Base-by-base conservation (phyloP, 2,113 vertebrate species). In the Athene cunicularia region DNA sequence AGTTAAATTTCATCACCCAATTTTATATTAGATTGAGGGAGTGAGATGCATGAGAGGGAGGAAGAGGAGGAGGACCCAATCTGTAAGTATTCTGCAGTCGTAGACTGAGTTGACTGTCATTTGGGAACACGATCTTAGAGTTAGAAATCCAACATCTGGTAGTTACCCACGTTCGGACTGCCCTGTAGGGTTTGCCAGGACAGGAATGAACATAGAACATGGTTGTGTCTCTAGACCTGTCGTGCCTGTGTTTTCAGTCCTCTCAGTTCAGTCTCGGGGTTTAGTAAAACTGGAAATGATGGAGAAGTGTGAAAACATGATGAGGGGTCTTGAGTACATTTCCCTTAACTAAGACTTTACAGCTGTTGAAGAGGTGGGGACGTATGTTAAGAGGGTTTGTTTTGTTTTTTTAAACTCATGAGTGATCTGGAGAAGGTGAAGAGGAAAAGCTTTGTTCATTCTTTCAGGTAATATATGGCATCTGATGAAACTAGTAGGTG, bases 321-420 rank as follows among this genome's bases (percentile, higher is more conserved):
- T 14, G 33, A 50, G 23, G 8, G 14, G 15, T 47, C 45, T 85
- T 28, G 22, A 58, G 49, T 43, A 24, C 7, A 22, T 33, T 49
- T 68, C 41, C 32, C 15, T 56, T 56, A 32, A 14, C 5, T 18
- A 22, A 41, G 41, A 17, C 12, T 41, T n/a, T 19, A 11, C 52
- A 47, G 37, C 75, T 77, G 17, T 5, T 39, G 27, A 70, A 37
- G 70, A 24, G 22, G 6, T 49, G 19, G 9, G 22, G 50, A 7
- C 0, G 0, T 6, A 2, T 23, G 11, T 64, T 19, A 5, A 5
- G 12, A 15, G 45, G 20, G 50, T 20, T 37, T 39, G 39, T 43
- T 43, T 15, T 7, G 43, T 11, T 10, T 52, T 50, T 39, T 49
- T 43, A 26, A 84, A 50, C 32, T 41, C 16, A 1, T 11, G 12